Evolutionary conservation across 2,797 vertebrate species (phyloP).

Genomic region (Antennarius maculatus): DNA sequence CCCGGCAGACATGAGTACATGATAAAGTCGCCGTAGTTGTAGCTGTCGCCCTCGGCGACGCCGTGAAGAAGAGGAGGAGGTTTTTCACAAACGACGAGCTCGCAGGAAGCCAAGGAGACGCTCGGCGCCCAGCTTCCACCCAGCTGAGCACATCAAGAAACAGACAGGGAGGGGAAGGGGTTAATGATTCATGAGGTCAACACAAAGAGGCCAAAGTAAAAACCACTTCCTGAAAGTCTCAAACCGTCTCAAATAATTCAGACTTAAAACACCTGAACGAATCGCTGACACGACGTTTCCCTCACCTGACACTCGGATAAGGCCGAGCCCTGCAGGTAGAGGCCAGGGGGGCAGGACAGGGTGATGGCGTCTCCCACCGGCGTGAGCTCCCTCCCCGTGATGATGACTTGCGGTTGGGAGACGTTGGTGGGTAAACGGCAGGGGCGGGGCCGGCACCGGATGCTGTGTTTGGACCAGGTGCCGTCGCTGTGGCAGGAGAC

Average conservation of each 20-base stretch:
- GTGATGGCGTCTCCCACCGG: constrained; percentile 82
- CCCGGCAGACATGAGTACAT: constrained; percentile 89
- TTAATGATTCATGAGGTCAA: background rate
- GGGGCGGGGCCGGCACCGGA: constrained; percentile 85
- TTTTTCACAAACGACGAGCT: constrained; percentile 85
- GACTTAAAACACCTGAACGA: background rate
- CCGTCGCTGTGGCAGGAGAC: constrained; percentile 89
- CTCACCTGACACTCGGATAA: constrained; percentile 88
- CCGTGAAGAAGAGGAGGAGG: constrained; percentile 85
- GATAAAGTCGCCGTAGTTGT: constrained; percentile 85
- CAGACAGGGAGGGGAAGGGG: background rate
- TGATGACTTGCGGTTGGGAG: constrained; percentile 70
- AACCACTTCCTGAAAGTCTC: background rate
- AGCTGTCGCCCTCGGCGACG: constrained; percentile 82
- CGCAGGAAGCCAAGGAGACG: constrained; percentile 85
- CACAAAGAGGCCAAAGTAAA: background rate
- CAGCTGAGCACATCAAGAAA: constrained; percentile 72
- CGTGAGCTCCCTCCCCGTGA: constrained; percentile 83
- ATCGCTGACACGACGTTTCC: constrained; percentile 4
- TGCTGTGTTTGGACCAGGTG: constrained; percentile 87
- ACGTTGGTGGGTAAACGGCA: constrained; percentile 84
- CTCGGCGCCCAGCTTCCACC: constrained; percentile 88
- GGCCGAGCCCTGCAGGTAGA: constrained; percentile 83
- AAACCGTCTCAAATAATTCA: background rate
- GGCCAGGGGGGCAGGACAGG: constrained; percentile 88